Base-by-base conservation (phyloP, 2,888 invertebrate species). In the Trachelus tabidus region DNA sequence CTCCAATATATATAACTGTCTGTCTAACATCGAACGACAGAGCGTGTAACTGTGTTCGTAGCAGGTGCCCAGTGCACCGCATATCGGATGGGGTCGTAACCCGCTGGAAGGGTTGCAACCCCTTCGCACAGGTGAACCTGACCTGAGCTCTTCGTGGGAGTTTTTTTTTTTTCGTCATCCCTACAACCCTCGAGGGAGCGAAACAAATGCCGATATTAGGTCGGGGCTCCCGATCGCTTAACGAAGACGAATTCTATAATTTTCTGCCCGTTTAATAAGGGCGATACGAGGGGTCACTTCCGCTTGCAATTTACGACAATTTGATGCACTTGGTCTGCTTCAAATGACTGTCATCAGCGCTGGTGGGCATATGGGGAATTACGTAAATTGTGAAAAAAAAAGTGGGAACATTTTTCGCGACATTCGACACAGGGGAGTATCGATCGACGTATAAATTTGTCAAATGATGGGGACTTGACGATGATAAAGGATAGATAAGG, bases 121-220 rank as follows among this genome's bases (percentile, higher is more conserved):
- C 87, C 87, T 85, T 40, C 76, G 30, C 76, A 81, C 89, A 89
- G 90, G 89, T 89, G 88, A 83, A 84, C 80, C 79, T 75, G 80
- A 83, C 83, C 82, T 75, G 73, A 77, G 81, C 75, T 15, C 23
- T 4, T 75, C 77, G 76, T 79, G 80, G 76, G 76, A 79, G 78
- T 79, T 75, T 69, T 31, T 74, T 75, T 75, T 75, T 68, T 31
- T 75, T 37, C 31, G n/a, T 33, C 30, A n/a, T 40, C 40, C 40
- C 15, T 40, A 40, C 40, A 6, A 40, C 77, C 79, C 82, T 34
- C 76, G 76, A 77, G 76, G 79, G 11, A 69, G 15, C 33, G 15
- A 77, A 40, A 81, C 79, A 81, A 81, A 81, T 81, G 81, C 79
- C 77, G 68, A 11, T 31, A 69, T 33, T 30, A 33, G 69, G 30